phyloP scores from a whole-genome alignment of 53 echinoderm and acorn worm genomes.

The Temnopleurus reevesii region DNA sequence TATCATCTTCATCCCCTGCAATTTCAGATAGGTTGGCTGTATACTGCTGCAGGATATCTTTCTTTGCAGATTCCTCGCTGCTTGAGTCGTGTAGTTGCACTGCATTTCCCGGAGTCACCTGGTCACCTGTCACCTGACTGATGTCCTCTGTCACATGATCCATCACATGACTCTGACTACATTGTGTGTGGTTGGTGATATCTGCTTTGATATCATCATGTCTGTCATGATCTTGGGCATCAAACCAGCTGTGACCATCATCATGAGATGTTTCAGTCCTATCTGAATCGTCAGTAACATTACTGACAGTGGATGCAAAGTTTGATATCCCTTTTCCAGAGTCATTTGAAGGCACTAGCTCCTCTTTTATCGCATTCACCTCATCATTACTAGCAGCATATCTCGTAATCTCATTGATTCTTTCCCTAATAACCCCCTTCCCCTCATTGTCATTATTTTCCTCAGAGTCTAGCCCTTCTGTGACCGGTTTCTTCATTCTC shows the following conservation, averaged over 20 bases:
- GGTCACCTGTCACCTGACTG: not conserved
- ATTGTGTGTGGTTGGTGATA: not conserved
- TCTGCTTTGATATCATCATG: not conserved
- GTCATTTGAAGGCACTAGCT: not conserved
- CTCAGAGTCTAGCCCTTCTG: not conserved
- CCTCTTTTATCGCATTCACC: not conserved
- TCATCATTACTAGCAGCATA: too few species aligned
- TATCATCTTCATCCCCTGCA: not conserved
- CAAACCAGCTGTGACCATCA: not conserved
- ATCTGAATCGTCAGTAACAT: not conserved
- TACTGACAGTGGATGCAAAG: not conserved
- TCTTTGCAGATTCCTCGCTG: slow-evolving; percentile 6
- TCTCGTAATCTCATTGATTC: too few species aligned
- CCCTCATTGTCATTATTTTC: not conserved
- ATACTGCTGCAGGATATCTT: slow-evolving; percentile 26
- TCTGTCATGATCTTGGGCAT: not conserved
- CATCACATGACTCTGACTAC: not conserved
- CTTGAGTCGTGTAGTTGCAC: slow-evolving; percentile 46
- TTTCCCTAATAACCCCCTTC: not conserved
- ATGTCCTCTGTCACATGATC: not conserved
- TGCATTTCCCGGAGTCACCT: not conserved
- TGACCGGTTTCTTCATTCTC: not conserved
- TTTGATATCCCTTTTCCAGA: not conserved
- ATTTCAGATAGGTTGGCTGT: not conserved
- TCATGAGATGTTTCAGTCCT: not conserved